phyloP scores from a whole-genome alignment of 2,888 invertebrate species.

The Thalpophila matura region DNA sequence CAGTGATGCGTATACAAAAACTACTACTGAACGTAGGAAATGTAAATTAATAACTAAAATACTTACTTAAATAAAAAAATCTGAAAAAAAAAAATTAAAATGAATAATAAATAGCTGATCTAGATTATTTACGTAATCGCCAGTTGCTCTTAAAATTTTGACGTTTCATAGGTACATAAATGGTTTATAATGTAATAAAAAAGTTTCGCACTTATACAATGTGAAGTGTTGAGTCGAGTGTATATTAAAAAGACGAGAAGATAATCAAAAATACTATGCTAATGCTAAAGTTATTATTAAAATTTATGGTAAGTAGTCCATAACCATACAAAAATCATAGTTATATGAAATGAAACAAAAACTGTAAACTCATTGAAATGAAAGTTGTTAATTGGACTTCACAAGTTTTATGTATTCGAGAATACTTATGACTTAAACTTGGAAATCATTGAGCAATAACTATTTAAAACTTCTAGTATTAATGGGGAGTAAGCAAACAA shows the following conservation, averaged over 20 bases:
- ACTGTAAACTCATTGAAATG: constrained; percentile 3
- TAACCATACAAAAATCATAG: background rate
- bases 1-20: no score
- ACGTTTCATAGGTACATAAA: background rate
- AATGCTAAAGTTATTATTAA: constrained; percentile 3
- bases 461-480: background rate
- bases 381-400: constrained; percentile 22
- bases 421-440: constrained; percentile 11
- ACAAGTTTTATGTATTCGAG: constrained; percentile 11
- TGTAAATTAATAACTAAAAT: no score
- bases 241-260: background rate
- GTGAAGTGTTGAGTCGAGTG: background rate
- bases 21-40: no score
- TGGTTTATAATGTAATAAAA: constrained; percentile 12
- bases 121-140: background rate
- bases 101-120: no score
- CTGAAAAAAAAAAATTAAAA: no score
- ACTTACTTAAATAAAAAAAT: no score
- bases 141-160: background rate
- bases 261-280: background rate
- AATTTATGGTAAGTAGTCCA: constrained; percentile 5
- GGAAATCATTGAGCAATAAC: constrained; percentile 22
- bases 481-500: background rate
- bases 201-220: constrained; percentile 13
- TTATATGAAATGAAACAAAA: constrained; percentile 16